Base-by-base conservation (phyloP, 2,888 invertebrate species). In the Cremastinae sp. region DNA sequence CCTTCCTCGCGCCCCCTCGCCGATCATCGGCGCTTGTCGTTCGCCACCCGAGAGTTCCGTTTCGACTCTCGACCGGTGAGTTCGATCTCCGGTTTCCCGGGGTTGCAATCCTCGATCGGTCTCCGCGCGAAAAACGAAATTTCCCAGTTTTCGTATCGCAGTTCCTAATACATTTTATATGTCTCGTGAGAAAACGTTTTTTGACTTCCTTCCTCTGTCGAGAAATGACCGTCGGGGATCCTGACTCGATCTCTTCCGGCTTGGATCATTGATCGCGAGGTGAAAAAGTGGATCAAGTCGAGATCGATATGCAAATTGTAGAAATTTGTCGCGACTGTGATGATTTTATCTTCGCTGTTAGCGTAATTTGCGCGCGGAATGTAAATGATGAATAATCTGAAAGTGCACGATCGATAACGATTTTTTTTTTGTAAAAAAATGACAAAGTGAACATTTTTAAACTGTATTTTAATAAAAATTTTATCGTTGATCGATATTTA, bases 1-100 rank as follows among this genome's bases (percentile, higher is more conserved):
- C 51, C 64, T 64, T 56, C 62, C 65, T 64, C 66, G 74, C 65
- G 56, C 65, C 58, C 64, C 86, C 84, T 81, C 85, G 82, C 74
- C 69, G 75, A 75, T 74, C 78, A 71, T 61, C 45, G 64, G 59
- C 72, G 72, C 73, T 73, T 73, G 76, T 76, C 72, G 76, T 69
- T 76, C 77, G 69, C 70, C 74, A 66, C 66, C 61, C 75, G 78
- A 69, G 76, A 79, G 80, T 80, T 77, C 72, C 73, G 70, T 72
- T 64, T 76, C 72, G 75, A 71, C 78, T 66, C 65, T 77, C 79
- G 79, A 75, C 79, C 77, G 79, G 78, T 78, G 77, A 69, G 78
- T 74, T 62, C 73, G 66, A 51, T 58, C 49, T 55, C 61, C 65
- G 66, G 41, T 65, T 43, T 62, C 47, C 47, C 59, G 20, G 69